phyloP scores from a whole-genome alignment of 1,140 invertebrate species.

The Gryon sp. region DNA sequence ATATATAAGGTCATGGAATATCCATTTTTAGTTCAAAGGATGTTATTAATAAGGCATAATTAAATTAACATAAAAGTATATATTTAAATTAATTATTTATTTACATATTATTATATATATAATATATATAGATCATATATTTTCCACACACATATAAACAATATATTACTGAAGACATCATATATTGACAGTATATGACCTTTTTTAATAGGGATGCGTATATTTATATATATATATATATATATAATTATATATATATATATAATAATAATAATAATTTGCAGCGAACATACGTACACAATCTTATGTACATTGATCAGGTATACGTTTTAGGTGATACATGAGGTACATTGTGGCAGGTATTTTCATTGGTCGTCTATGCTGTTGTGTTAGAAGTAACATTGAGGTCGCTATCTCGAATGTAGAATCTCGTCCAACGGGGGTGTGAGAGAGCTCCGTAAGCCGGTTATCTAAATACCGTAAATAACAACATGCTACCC shows the following conservation, averaged over 20 bases:
- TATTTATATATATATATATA: background rate
- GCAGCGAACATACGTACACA: background rate
- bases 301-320: slow-evolving; percentile 24
- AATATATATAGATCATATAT: no score
- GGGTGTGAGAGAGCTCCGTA: slow-evolving; percentile 74
- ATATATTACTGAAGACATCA: no score
- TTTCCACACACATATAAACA: no score
- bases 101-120: no score
- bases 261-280: background rate
- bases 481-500: slow-evolving; percentile 77
- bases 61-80: no score
- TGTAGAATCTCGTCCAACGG: slow-evolving; percentile 73
- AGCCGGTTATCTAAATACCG: slow-evolving; percentile 79
- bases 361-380: slow-evolving; percentile 58
- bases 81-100: no score
- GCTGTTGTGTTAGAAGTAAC: slow-evolving; percentile 55
- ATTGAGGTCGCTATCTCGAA: slow-evolving; percentile 67
- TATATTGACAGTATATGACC: no score
- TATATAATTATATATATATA: background rate
- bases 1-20: no score
- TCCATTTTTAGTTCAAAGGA: no score
- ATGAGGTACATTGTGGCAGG: slow-evolving; percentile 60
- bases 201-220: no score
- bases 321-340: slow-evolving; percentile 42
- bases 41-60: no score